Conservation (phyloP, 2,888 invertebrate genomes). For the Callosobruchus maculatus region DNA sequence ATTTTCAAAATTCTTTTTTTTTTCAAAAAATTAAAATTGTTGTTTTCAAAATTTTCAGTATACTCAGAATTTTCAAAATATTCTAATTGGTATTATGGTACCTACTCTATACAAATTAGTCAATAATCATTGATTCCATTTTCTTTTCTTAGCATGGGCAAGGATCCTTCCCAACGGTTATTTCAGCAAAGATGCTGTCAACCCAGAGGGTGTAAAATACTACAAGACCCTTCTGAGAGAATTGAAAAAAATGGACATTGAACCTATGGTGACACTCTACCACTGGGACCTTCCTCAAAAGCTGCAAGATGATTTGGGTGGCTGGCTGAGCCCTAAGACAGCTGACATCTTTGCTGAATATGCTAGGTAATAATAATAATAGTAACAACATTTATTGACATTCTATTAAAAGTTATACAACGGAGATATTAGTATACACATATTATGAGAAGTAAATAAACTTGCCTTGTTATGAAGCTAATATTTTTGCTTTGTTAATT, state of each 20-base stretch:
- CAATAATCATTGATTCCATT: too few species aligned
- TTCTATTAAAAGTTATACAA: too few species aligned
- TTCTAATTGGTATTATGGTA: too few species aligned
- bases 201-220: slow-evolving; percentile 46
- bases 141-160: slow-evolving; percentile 26
- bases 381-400: too few species aligned
- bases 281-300: slow-evolving; percentile 23
- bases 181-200: slow-evolving; percentile 39
- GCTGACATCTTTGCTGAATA: slow-evolving; percentile 64
- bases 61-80: too few species aligned
- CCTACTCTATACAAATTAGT: too few species aligned
- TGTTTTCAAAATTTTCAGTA: too few species aligned
- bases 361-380: slow-evolving; percentile 42
- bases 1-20: too few species aligned
- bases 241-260: slow-evolving; percentile 9
- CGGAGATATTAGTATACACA: not conserved
- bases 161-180: slow-evolving; percentile 58
- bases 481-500: too few species aligned
- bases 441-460: too few species aligned
- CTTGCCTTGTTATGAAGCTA: too few species aligned
- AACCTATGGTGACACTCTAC: slow-evolving; percentile 18
- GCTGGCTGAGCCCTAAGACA: slow-evolving; percentile 59
- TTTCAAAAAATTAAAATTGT: too few species aligned
- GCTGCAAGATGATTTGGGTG: slow-evolving; percentile 52
- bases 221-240: slow-evolving; percentile 22